Percentiles rank a stretch among this genome's conserved stretches.
Evolutionary conservation across 2,797 vertebrate species (phyloP).

Genomic region (Pipistrellus pipistrellus): DNA sequence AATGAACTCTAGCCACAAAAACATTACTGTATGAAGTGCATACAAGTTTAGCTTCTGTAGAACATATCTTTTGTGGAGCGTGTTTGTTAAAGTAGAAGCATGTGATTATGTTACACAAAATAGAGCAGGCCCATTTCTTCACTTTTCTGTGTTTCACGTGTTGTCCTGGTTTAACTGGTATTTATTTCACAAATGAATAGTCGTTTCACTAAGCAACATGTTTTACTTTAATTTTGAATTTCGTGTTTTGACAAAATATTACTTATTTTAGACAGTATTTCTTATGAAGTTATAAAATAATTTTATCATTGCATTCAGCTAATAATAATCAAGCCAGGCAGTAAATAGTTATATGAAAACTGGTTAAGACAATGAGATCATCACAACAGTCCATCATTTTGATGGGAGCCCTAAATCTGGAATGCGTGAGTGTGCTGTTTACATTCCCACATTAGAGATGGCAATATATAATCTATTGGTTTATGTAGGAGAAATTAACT

Average conservation of each 20-base stretch:
- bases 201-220: background rate
- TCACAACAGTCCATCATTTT: background rate
- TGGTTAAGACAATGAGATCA: background rate
- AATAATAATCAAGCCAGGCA: conserved; percentile 28
- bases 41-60: background rate
- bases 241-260: conserved; percentile 45
- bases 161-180: background rate
- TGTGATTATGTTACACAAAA: fast-evolving
- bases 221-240: conserved; percentile 27
- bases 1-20: background rate
- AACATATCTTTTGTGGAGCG: background rate
- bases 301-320: conserved; percentile 46
- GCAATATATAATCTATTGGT: background rate
- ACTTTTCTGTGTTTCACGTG: background rate
- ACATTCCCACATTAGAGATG: background rate
- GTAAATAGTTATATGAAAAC: background rate
- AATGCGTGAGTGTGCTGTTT: background rate
- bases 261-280: conserved; percentile 34
- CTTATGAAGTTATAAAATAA: conserved; percentile 45
- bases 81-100: background rate
- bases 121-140: fast-evolving
- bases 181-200: conserved; percentile 37
- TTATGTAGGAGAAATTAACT: background rate
- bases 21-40: background rate
- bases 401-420: background rate